Evolutionary conservation across 2,797 vertebrate genomes (phyloP), one percentile per base, ranked within the genome.

Genomic region (Clarias fuscus): DNA sequence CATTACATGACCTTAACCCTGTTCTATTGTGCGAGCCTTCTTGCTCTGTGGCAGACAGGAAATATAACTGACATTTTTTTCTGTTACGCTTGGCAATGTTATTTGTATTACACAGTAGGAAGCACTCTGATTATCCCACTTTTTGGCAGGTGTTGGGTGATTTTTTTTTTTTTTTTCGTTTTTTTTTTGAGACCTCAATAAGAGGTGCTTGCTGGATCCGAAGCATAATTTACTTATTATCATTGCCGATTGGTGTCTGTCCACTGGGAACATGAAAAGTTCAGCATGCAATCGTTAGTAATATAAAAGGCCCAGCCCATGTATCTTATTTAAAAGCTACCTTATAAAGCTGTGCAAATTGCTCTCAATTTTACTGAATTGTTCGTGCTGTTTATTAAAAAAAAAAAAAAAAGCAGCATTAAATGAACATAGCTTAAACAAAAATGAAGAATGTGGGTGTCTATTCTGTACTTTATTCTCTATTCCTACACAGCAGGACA

Each of bases 211-310:
- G 15, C 67, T 68, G 71, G 43, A 59, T 53, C 18, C 30, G 59
- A 48, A 30, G 11, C 71, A 86, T 83, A 76, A 86, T 83, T 82
- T 62, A 76, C 64, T 73, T 68, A 64, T 86, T 65, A 83, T 68
- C 61, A 75, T 68, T 65, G 59, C 22, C 70, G 40, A 75, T 67
- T 58, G 68, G 58, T 82, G 43, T 86, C 68, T 56, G 78, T 82
- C 79, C 33, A 79, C 64, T 30, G 67, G n/a, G 56, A 70, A 58
- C 48, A 78, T 59, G 48, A 56, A 37, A 43, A 82, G 68, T 77
- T 77, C 84, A 78, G 48, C 64, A 58, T 67, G 48, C 33, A 62
- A 30, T 70, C 73, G 27, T 64, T 72, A 75, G 33, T 37, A 86
- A 75, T 81, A 65, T 33, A 82, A 64, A 64, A 75, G 27, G 15